Evolutionary conservation across 2,113 vertebrate species (phyloP), one percentile per base, ranked within the genome.

Genomic region (Shinisaurus crocodilurus): DNA sequence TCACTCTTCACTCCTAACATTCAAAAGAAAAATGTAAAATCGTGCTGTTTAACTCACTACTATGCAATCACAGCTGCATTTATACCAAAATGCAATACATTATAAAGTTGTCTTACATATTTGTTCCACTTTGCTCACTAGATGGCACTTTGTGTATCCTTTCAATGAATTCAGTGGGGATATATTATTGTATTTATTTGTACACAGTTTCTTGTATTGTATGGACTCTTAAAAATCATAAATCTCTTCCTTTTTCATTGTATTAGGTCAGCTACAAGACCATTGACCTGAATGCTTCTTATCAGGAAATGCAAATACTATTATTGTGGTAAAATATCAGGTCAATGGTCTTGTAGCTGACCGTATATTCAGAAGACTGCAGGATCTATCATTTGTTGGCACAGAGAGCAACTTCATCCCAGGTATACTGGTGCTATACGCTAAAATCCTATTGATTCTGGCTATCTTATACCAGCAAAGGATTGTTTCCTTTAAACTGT

Each of bases 121-220:
- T 85, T 70, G 29, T 70, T 29, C 83, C 40, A 25, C 25, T 90
- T 93, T 91, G 94, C 82, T 89, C 88, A 88, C 85, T 94, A 94
- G 89, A 90, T 87, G 87, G 90, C 86, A 91, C 89, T 87, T 95
- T 65, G 48, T 16, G 77, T 92, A 88, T 86, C 91, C 25, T 70
- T 40, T 91, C 90, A 2, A 3, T 69, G 43, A 43, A 4, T 89
- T 89, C 74, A 1, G 50, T 2, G 13, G 81, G 88, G 88, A 70
- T 45, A n/a, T 27, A 32, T n/a, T 29, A 18, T 27, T 67, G 5
- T 80, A n/a, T 27, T 32, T 88, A 74, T 10, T 0, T 87, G 13
- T 12, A 37, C 1, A 6, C 77, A 75, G 6, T 91, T 94, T 91
- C 60, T 70, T 76, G 67, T 29, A 86, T 37, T 57, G 69, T 54